Evolutionary conservation across 2,113 vertebrate genomes (phyloP).

Genomic region (Zapornia atra): DNA sequence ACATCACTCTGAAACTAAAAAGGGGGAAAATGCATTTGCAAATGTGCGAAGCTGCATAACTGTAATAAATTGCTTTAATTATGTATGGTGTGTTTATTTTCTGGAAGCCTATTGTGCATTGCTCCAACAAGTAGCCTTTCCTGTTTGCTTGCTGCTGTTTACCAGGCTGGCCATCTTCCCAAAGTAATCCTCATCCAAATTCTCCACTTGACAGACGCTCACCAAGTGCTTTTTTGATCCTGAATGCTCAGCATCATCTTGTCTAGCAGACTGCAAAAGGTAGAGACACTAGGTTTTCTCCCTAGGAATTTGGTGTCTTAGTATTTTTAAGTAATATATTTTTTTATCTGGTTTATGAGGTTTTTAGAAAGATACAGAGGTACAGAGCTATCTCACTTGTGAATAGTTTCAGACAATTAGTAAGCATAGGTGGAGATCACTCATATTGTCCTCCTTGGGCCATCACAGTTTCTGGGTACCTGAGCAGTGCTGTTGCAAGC

Average conservation of each 20-base stretch:
- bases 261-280: background rate
- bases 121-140: slow-evolving; percentile 10
- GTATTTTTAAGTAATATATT: background rate
- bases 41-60: background rate
- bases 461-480: background rate
- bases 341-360: background rate
- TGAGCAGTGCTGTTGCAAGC: background rate
- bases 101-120: background rate
- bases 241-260: background rate
- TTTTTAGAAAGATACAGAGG: background rate
- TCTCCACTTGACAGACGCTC: background rate
- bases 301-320: background rate
- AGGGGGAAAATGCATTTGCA: background rate
- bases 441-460: background rate
- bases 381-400: background rate
- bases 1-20: background rate
- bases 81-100: background rate
- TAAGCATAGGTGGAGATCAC: background rate
- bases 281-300: background rate
- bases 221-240: background rate
- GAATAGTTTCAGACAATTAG: background rate
- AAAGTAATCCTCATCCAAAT: background rate
- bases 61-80: slow-evolving; percentile 49
- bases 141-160: background rate
- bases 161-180: background rate